Evolutionary conservation across 92 coral and sea anemone genomes (phyloP).

Genomic region (Porites rus): DNA sequence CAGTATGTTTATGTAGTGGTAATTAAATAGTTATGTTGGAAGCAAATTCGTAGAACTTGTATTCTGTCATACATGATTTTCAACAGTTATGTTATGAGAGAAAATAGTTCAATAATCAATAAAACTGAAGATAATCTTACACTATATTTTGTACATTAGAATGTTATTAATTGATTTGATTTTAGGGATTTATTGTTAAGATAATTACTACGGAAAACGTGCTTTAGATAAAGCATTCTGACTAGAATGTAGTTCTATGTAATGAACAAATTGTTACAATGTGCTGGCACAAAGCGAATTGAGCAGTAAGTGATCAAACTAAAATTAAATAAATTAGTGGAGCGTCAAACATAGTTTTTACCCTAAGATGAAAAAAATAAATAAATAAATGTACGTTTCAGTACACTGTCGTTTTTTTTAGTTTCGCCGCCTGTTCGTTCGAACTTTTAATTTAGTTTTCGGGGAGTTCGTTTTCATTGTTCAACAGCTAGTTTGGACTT

Average conservation of each 20-base stretch:
- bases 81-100: not conserved
- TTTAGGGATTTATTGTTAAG: not conserved
- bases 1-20: not conserved
- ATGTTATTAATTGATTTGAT: not conserved
- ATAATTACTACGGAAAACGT: not conserved
- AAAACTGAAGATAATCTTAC: not conserved
- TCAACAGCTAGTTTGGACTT: too few relatives aligned
- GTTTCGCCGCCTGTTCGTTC: not conserved
- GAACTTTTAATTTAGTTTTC: too few relatives aligned
- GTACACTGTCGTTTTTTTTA: not conserved
- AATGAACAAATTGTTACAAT: not conserved
- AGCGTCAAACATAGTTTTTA: constrained; percentile 9
- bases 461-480: too few relatives aligned
- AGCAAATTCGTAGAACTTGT: not conserved
- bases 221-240: not conserved
- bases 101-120: not conserved
- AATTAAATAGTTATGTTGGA: not conserved
- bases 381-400: not conserved
- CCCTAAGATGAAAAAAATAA: not conserved
- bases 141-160: not conserved
- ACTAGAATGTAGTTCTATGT: not conserved
- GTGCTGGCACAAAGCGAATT: constrained; percentile 43
- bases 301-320: not conserved
- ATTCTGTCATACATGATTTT: not conserved
- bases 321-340: not conserved